A percentile compares a stretch with the other conserved stretches of the same genome.
phyloP scores from a whole-genome alignment of 23 tunicate species.

The Styela plicata region DNA sequence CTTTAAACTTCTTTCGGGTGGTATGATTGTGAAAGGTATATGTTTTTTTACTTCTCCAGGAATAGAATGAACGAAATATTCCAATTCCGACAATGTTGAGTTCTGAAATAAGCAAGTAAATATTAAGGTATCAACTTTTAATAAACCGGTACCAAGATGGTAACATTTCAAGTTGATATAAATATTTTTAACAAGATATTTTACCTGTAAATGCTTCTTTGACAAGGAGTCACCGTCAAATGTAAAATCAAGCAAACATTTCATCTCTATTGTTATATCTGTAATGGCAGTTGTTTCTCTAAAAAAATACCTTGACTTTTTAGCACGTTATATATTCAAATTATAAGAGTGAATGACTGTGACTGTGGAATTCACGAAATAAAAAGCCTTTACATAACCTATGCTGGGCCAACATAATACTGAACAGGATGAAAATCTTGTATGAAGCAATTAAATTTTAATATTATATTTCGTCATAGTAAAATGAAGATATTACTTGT shows the following conservation, averaged over 20 bases:
- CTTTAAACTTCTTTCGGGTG: conserved; percentile 11
- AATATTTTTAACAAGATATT: neutral
- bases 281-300: conserved; percentile 31
- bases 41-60: conserved; percentile 40
- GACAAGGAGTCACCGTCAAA: conserved; percentile 12
- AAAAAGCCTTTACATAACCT: too few relatives aligned
- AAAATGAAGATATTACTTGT: too few relatives aligned
- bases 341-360: too few relatives aligned
- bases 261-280: conserved; percentile 26
- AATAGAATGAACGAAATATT: conserved; percentile 26
- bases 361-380: too few relatives aligned
- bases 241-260: conserved; percentile 16
- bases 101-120: too few relatives aligned
- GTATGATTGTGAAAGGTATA: conserved; percentile 21
- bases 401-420: too few relatives aligned
- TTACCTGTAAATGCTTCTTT: conserved; percentile 12
- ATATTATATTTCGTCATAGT: too few relatives aligned
- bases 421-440: too few relatives aligned
- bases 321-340: too few relatives aligned
- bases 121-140: neutral
- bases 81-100: conserved; percentile 1
- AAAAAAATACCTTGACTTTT: too few relatives aligned
- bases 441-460: too few relatives aligned
- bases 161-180: neutral
- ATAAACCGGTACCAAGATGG: neutral